Base-by-base conservation (phyloP, 2,113 vertebrate species). In the Etheostoma spectabile region DNA sequence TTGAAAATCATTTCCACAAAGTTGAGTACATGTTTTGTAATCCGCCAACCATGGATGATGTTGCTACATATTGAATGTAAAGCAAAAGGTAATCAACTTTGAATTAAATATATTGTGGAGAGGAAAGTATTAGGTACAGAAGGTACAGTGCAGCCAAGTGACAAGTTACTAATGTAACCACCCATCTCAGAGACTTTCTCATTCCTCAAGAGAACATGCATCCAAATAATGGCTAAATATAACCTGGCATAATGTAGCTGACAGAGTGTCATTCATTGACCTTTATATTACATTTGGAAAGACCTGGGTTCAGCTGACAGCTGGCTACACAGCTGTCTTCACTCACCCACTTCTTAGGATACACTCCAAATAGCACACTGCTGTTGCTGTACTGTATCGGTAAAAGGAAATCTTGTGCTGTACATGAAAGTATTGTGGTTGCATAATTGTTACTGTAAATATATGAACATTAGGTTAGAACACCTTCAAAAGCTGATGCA, bases 151-250 rank as follows among this genome's bases (percentile, higher is more conserved):
- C 38, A 42, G 10, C 38, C 38, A 42, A 42, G 15, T 27, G 59
- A 14, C 13, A 59, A 42, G 46, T 33, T 56, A 24, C 22, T 30
- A 51, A 57, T 15, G 45, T 14, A 33, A 62, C 38, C 59, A 27
- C 24, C 16, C 24, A 15, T 18, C 35, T 11, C 6, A 6, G 38
- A 60, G 12, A 57, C 10, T 14, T 66, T 6, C 6, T 22, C 14
- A 21, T 62, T 55, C 53, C 56, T 79, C 24, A 3, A 0, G 59
- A 52, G 45, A 79, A 49, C 53, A 3, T 15, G 27, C 48, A 24
- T 59, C 35, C 19, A 77, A 84, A 69, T 56, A 51, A 18, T 5
- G 16, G 15, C 64, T 61, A 78, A 78, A 74, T 66, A 71, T 79
- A 78, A 59, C 68, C 27, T 16, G 27, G 46, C 64, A 53, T 38